Evolutionary conservation across 2,797 vertebrate species (phyloP).

Genomic region (Sternarchorhynchus goeldii): DNA sequence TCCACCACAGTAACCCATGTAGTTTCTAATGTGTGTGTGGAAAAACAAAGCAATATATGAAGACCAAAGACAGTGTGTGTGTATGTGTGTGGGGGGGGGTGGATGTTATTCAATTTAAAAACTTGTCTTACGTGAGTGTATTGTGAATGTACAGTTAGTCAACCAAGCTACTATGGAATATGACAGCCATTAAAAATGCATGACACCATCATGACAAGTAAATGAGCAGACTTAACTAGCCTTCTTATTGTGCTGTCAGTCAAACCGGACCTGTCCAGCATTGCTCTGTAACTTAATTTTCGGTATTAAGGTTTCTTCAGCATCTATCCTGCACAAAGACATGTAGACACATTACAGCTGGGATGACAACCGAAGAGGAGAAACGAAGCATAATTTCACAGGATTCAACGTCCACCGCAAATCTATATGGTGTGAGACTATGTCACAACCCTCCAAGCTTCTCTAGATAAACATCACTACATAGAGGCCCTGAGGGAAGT

Average conservation of each 20-base stretch:
- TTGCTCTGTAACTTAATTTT: neutral
- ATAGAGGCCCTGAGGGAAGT: too few species aligned
- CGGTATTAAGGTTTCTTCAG: neutral
- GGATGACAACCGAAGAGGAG: neutral
- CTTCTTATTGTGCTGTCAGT: slow-evolving; percentile 1
- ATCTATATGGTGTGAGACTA: too few species aligned
- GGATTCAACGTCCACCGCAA: too few species aligned
- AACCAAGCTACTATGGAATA: slow-evolving; percentile 9
- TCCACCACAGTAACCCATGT: slow-evolving; percentile 37
- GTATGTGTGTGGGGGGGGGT: neutral
- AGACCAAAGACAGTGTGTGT: slow-evolving; percentile 29
- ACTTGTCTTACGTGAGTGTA: slow-evolving; percentile 9
- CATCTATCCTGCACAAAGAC: neutral
- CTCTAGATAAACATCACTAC: too few species aligned
- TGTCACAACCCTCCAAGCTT: too few species aligned
- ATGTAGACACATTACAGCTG: neutral
- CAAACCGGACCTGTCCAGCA: neutral
- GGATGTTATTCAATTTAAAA: neutral
- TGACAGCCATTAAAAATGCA: slow-evolving; percentile 30
- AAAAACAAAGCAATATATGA: slow-evolving; percentile 58
- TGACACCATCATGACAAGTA: slow-evolving; percentile 24
- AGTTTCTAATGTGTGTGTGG: slow-evolving; percentile 55
- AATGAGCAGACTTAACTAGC: slow-evolving; percentile 14
- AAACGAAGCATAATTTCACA: neutral
- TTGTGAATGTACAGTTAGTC: slow-evolving; percentile 6